Evolutionary conservation across 2,888 invertebrate genomes (phyloP).

Genomic region (Amphipoea oculea): DNA sequence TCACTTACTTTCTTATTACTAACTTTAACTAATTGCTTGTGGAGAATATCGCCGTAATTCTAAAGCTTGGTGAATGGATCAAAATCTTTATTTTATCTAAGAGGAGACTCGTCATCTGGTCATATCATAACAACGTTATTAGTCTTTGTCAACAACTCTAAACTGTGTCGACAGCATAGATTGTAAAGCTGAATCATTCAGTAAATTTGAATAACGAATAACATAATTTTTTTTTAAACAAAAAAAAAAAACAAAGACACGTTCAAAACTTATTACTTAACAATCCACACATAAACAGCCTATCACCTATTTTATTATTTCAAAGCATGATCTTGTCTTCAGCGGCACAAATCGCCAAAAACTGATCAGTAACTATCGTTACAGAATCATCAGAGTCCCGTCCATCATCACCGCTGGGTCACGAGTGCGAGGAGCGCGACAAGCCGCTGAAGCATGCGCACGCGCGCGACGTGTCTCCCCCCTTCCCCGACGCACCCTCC

Average conservation of each 20-base stretch:
- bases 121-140: neutral
- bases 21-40: conserved; percentile 5
- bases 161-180: neutral
- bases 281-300: conserved; percentile 19
- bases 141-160: neutral
- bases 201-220: neutral
- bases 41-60: neutral
- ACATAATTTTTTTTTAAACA: neutral
- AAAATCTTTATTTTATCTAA: neutral
- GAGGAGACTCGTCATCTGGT: neutral
- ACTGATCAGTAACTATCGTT: neutral
- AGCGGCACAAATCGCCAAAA: neutral
- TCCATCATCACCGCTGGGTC: conserved; percentile 42
- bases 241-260: neutral
- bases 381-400: conserved; percentile 62
- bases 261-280: neutral
- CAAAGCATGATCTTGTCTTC: neutral
- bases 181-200: neutral
- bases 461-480: conserved; percentile 86
- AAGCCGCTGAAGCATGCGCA: conserved; percentile 86
- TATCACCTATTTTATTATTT: neutral
- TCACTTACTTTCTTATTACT: conserved; percentile 38
- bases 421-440: conserved; percentile 64
- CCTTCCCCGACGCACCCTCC: conserved; percentile 92
- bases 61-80: neutral